Base-by-base conservation (phyloP, 2,888 invertebrate genomes). In the Eristalis tenax region DNA sequence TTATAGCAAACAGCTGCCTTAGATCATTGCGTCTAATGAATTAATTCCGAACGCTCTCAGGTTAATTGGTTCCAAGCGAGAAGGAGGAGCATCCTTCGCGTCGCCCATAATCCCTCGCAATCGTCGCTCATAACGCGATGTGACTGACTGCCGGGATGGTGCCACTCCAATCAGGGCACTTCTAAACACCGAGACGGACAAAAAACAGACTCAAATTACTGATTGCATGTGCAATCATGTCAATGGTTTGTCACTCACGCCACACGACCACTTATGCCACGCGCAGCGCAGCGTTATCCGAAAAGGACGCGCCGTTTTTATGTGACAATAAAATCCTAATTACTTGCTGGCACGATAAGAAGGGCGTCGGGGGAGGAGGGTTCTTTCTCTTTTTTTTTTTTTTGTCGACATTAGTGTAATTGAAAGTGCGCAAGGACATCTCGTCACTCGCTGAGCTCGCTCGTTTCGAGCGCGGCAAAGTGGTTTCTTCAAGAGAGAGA, bases 391-490 rank as follows among this genome's bases (percentile, higher is more conserved):
- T 15, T 57, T 28, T 23, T 38, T 65, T 28, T 63, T 28, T 64
- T 50, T 56, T 40, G 38, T 32, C 15, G 38, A 32, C 61, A 68
- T 80, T 68, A 75, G 74, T 63, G 74, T 75, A 74, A 74, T 74
- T 74, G 69, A 81, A 81, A 75, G 75, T 70, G 69, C 65, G 76
- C 81, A 82, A 75, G 81, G 81, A 82, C 81, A 82, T 18, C 23
- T 40, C 43, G 15, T 50, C 26, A 26, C 23, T 22, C 13, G 26
- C 11, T 22, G 22, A 50, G 18, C 18, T 50, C 18, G 50, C 18
- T 50, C 18, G 50, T 50, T 50, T 50, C 50, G 50, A 50, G 18
- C 2, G 50, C 50, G 50, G 50, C n/a, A 50, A 18, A 50, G 50
- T 50, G 50, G 1, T 18, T 18, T 50, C 50, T n/a, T 50, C 18